phyloP scores from a whole-genome alignment of 2,797 vertebrate species.

The Acanthurus lineatus region DNA sequence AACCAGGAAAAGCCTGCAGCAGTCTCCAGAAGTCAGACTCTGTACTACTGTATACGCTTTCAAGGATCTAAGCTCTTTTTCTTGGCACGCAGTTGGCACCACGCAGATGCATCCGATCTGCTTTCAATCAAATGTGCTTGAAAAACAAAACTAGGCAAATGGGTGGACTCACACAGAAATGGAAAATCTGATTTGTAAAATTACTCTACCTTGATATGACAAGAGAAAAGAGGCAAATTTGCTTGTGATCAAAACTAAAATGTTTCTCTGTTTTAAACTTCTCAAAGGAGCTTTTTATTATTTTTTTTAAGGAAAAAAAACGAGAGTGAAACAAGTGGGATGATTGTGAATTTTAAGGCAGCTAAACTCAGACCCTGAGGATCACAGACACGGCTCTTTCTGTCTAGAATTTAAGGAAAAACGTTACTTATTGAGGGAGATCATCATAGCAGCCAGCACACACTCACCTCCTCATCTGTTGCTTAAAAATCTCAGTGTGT shows the following conservation, averaged over 20 bases:
- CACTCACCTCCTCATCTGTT: background rate
- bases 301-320: background rate
- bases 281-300: background rate
- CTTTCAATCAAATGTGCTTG: constrained; percentile 47
- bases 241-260: background rate
- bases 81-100: constrained; percentile 63
- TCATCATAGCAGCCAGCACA: background rate
- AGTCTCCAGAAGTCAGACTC: constrained; percentile 51
- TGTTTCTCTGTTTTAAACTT: background rate
- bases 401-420: background rate
- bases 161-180: constrained; percentile 18
- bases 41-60: constrained; percentile 58
- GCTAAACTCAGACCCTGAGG: too few species aligned
- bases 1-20: constrained; percentile 72
- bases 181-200: constrained; percentile 33
- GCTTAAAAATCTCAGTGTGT: background rate
- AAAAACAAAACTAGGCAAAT: constrained; percentile 52
- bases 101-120: constrained; percentile 55
- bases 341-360: too few species aligned
- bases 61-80: constrained; percentile 60
- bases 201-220: constrained; percentile 27
- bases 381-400: background rate
- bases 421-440: background rate
- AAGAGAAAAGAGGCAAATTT: background rate
- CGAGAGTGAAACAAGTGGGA: too few species aligned